These are phyloP conservation scores for Argyrosomus regius DNA, from an alignment of 2,797 vertebrate genomes.

Conservation along the genomic window DNA sequence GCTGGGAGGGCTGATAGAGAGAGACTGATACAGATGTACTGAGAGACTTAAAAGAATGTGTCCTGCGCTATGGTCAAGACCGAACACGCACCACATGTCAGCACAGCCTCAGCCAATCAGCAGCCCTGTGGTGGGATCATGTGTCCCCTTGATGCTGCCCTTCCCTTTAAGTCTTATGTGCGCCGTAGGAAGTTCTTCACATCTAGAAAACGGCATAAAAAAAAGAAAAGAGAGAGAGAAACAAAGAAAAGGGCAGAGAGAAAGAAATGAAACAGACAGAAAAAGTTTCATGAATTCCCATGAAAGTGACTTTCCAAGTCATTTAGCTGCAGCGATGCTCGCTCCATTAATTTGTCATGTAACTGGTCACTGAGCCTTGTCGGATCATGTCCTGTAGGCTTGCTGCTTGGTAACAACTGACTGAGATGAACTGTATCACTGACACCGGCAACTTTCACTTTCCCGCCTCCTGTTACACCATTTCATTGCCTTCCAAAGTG, in stretches of 20 bases:
- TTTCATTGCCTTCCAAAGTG: conserved; percentile 49
- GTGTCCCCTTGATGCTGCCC: conserved; percentile 32
- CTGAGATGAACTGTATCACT: conserved; percentile 70
- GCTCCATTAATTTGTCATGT: conserved; percentile 70
- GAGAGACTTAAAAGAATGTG: conserved; percentile 51
- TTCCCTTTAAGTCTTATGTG: conserved; percentile 29
- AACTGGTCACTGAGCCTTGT: conserved; percentile 51
- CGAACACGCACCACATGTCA: conserved; percentile 21
- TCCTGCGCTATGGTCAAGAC: conserved; percentile 43
- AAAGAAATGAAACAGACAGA: background rate
- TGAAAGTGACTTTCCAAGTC: conserved; percentile 20
- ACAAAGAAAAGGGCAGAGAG: background rate
- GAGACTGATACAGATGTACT: conserved; percentile 57
- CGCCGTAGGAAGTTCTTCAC: background rate
- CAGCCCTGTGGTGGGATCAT: conserved; percentile 17
- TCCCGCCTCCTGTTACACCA: conserved; percentile 75
- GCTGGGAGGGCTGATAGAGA: conserved; percentile 29
- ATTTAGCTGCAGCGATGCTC: background rate
- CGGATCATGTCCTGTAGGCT: conserved; percentile 52
- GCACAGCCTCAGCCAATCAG: conserved; percentile 58
- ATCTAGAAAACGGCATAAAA: background rate
- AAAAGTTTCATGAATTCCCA: background rate
- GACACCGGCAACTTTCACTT: conserved; percentile 73
- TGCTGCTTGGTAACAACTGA: conserved; percentile 62
- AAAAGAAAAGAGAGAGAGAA: background rate